phyloP scores from a whole-genome alignment of 1,140 invertebrate species.

The Sycophaga agraensis region DNA sequence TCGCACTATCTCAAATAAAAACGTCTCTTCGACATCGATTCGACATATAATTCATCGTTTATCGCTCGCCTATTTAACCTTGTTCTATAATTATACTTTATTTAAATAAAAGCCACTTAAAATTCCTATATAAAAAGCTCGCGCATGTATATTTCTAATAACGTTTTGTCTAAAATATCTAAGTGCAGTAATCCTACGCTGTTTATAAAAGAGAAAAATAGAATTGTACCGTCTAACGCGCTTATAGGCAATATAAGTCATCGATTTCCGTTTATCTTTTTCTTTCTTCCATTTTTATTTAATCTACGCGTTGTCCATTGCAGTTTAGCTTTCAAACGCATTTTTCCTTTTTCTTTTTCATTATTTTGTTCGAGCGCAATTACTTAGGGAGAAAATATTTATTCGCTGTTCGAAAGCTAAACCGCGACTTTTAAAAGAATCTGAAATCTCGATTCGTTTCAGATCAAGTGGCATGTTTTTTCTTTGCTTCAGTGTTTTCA shows the following conservation, averaged over 20 bases:
- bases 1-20: constrained; percentile 35
- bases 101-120: constrained; percentile 46
- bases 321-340: constrained; percentile 21
- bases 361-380: constrained; percentile 18
- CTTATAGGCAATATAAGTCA: constrained; percentile 25
- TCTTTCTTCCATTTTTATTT: constrained; percentile 5
- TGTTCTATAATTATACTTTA: constrained; percentile 16
- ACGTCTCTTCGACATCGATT: constrained; percentile 34
- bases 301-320: background rate
- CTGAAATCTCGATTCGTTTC: background rate
- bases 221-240: constrained; percentile 35
- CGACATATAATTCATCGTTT: constrained; percentile 31
- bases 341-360: constrained; percentile 22
- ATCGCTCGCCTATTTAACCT: constrained; percentile 12
- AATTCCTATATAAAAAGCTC: constrained; percentile 43
- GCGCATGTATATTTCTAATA: constrained; percentile 32
- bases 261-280: constrained; percentile 11
- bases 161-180: constrained; percentile 37
- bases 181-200: constrained; percentile 33
- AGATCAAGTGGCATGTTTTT: background rate
- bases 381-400: constrained; percentile 19
- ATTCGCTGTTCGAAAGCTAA: constrained; percentile 18
- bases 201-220: constrained; percentile 39
- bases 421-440: background rate
- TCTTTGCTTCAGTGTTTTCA: background rate